phyloP scores from a whole-genome alignment of 1,140 invertebrate species.

The Drosophila ficusphila region DNA sequence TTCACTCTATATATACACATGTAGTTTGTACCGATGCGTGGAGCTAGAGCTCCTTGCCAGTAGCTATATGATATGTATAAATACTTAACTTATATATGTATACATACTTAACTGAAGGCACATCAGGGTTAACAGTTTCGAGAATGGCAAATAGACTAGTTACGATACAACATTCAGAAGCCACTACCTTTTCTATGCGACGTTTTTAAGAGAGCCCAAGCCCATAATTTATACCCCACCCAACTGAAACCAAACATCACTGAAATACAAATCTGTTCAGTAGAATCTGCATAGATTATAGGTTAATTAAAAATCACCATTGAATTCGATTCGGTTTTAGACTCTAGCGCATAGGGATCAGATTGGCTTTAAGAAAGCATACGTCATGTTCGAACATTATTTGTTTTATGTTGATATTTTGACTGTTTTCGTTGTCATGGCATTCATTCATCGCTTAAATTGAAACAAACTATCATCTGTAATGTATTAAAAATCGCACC shows the following conservation, averaged over 20 bases:
- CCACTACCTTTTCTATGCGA: slow-evolving; percentile 40
- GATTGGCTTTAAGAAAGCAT: slow-evolving; percentile 13
- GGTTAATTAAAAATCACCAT: slow-evolving; percentile 10
- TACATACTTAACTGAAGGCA: slow-evolving; percentile 38
- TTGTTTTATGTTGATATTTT: slow-evolving; percentile 61
- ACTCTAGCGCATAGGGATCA: slow-evolving; percentile 8
- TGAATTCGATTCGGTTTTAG: background rate
- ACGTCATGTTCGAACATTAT: slow-evolving; percentile 50
- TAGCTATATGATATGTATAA: slow-evolving; percentile 51
- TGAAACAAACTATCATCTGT: background rate
- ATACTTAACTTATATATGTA: slow-evolving; percentile 35
- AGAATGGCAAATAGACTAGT: slow-evolving; percentile 27
- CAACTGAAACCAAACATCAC: slow-evolving; percentile 41
- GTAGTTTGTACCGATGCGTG: slow-evolving; percentile 37
- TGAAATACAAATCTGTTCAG: slow-evolving; percentile 43
- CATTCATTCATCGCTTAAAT: slow-evolving; percentile 13
- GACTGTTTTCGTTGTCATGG: slow-evolving; percentile 54
- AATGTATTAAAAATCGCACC: background rate
- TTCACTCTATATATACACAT: slow-evolving; percentile 68
- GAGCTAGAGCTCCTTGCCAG: slow-evolving; percentile 28
- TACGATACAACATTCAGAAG: slow-evolving; percentile 12
- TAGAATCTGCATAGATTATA: slow-evolving; percentile 32
- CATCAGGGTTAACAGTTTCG: slow-evolving; percentile 42
- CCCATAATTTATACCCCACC: slow-evolving; percentile 42
- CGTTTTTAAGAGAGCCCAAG: slow-evolving; percentile 29